Evolutionary conservation across 2,888 invertebrate genomes (phyloP), one percentile per base, ranked within the genome.

Genomic region (Hirudinaria manillensis): DNA sequence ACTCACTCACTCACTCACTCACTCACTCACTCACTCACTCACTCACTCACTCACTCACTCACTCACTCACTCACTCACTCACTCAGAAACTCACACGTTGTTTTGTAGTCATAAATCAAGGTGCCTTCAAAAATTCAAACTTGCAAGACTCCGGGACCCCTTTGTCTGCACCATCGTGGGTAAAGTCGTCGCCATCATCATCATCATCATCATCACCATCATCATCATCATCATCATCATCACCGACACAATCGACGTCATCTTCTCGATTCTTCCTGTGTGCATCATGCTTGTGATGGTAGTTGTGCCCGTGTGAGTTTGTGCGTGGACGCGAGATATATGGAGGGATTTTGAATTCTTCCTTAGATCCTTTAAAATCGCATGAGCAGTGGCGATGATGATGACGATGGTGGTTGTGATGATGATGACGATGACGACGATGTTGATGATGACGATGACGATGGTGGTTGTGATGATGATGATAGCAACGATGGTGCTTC

Each of bases 171-270:
- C 29, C 61, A 61, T 61, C 61, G 13, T 61, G 27, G 29, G 24
- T 13, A 61, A 27, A 2, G 36, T 67, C 67, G 36, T 67, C 67
- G 36, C 36, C 70, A 70, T 45, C 70, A 70, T 70, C 70, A 38
- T 70, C 45, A 38, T 70, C 70, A 70, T 45, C 70, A 34, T 70
- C 70, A 70, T 45, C 70, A 70, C 38, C 68, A 70, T 70, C 38
- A 70, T 70, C 70, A 70, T 70, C 70, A 70, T 70, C 45, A 70
- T 34, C 70, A 36, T 70, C 70, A 7, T 70, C 70, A 34, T 70
- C 70, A 19, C 36, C 70, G 38, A 34, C 70, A 34, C 38, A 34
- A 34, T 70, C 70, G 38, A 38, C 70, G 38, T 38, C 45, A 70
- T 70, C 45, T 3, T 61, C 61, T 21, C n/a, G 24, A n/a, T 16